Evolutionary conservation across 2,888 invertebrate species (phyloP), one percentile per base, ranked within the genome.

Genomic region (Cryptosula pallasiana): DNA sequence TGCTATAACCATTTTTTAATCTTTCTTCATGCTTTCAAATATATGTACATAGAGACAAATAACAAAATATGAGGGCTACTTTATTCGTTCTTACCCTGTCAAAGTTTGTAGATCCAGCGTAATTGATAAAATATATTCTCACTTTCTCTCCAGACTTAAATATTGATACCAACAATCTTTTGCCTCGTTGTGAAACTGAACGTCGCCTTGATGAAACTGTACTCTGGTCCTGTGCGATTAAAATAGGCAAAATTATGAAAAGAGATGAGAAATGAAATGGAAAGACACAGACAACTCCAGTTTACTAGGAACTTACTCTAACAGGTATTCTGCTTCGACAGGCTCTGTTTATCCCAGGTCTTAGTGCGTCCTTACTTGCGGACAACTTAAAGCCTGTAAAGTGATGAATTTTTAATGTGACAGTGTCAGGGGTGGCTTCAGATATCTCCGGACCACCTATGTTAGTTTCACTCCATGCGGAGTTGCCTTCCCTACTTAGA

Each of bases 81-180:
- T n/a, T n/a, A n/a, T n/a, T n/a, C n/a, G n/a, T n/a, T n/a, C 45
- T 13, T 45, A 45, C 45, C 45, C 20, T 45, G 45, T 45, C 45
- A 45, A 45, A 45, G 9, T 20, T 57, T 57, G 57, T 9, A 57
- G 57, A 57, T 16, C 25, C n/a, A 9, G 57, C 3, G 9, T 32
- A 16, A 32, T 27, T 25, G 2, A 63, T 32, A n/a, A 63, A 63
- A 32, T 63, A 63, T 27, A 63, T 63, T 27, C 63, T 27, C 3
- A 32, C 63, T 63, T 63, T 63, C 3, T 63, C 63, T 63, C 63
- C 63, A 34, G 29, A 29, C 27, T 27, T 63, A n/a, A 25, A 63
- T 25, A 63, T 27, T 32, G 25, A 9, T 13, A 63, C 9, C 13
- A 27, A 34, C 9, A 63, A n/a, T n/a, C 27, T 63, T n/a, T 63